phyloP scores from a whole-genome alignment of 2,888 invertebrate genomes.

The Parasteatoda lunata region DNA sequence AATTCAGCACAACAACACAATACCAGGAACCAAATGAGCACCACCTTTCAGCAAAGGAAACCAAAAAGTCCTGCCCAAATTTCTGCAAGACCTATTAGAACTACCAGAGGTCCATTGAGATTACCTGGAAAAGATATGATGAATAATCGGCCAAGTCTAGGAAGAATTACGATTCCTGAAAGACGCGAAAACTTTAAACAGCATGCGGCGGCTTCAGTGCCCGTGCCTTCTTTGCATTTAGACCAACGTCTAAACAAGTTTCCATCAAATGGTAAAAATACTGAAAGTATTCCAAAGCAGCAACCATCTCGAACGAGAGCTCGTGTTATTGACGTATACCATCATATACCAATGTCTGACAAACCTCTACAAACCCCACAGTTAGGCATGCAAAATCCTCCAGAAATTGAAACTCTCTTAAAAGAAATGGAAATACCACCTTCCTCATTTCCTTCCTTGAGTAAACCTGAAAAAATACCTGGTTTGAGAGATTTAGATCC shows the following conservation, averaged over 20 bases:
- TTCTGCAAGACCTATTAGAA: not conserved
- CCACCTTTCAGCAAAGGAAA: not conserved
- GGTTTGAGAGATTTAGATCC: not conserved
- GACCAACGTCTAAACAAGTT: not conserved
- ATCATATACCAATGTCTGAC: conserved; percentile 39
- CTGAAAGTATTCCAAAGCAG: not conserved
- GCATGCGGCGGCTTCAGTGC: not conserved
- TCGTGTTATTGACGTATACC: conserved; percentile 45
- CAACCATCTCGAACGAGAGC: conserved; percentile 1
- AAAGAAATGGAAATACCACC: not conserved
- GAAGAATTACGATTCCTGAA: not conserved
- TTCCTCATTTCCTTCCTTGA: not conserved
- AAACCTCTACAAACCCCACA: conserved; percentile 20
- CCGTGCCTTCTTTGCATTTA: conserved; percentile 6
- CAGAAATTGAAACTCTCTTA: not conserved
- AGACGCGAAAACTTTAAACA: conserved; percentile 1
- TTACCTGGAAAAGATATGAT: conserved; percentile 10
- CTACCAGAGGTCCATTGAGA: conserved; percentile 22
- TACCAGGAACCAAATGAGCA: not conserved
- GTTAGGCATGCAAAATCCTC: not conserved
- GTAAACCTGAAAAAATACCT: not conserved
- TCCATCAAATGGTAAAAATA: not conserved
- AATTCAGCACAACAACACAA: not conserved
- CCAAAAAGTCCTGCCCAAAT: not conserved
- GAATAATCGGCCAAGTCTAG: conserved; percentile 7